Conservation (phyloP, 2,888 invertebrate species). For the Coelinius sp. region DNA sequence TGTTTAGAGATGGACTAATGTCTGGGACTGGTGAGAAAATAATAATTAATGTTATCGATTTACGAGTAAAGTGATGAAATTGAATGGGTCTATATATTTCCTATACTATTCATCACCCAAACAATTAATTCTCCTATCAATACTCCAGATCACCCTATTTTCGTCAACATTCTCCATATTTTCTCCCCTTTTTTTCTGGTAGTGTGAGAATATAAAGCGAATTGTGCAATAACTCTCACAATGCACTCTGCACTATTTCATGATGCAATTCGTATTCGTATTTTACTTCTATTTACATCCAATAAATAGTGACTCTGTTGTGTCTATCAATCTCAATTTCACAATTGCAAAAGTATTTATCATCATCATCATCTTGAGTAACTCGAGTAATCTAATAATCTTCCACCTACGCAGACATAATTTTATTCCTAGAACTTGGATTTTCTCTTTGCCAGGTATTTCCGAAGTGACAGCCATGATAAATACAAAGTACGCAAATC, state of each 20-base stretch:
- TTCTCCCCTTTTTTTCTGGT: neutral
- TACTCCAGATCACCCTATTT: neutral
- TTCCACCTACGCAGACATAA: neutral
- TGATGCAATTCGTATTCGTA: conserved; percentile 41
- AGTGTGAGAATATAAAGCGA: conserved; percentile 46
- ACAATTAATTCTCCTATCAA: neutral
- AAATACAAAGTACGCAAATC: conserved; percentile 84
- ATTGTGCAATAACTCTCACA: conserved; percentile 53
- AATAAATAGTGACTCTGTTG: conserved; percentile 2
- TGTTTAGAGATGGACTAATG: conserved; percentile 91
- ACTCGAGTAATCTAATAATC: neutral
- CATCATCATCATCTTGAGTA: neutral
- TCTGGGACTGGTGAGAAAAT: conserved; percentile 81
- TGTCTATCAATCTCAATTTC: too few species aligned
- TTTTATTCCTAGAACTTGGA: neutral
- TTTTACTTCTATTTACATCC: conserved; percentile 19
- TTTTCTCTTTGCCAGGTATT: conserved; percentile 71
- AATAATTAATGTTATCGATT: too few species aligned
- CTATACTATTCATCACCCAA: neutral
- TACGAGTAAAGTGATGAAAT: too few species aligned
- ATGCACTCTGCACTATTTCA: conserved; percentile 43
- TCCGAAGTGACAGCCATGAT: conserved; percentile 90
- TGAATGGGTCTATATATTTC: conserved; percentile 17
- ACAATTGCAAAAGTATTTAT: neutral
- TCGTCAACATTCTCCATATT: neutral